A percentile compares a stretch with the other conserved stretches of the same genome.
Evolutionary conservation across 1,140 invertebrate genomes (phyloP).

Genomic region (Caenorhabditis briggsae): DNA sequence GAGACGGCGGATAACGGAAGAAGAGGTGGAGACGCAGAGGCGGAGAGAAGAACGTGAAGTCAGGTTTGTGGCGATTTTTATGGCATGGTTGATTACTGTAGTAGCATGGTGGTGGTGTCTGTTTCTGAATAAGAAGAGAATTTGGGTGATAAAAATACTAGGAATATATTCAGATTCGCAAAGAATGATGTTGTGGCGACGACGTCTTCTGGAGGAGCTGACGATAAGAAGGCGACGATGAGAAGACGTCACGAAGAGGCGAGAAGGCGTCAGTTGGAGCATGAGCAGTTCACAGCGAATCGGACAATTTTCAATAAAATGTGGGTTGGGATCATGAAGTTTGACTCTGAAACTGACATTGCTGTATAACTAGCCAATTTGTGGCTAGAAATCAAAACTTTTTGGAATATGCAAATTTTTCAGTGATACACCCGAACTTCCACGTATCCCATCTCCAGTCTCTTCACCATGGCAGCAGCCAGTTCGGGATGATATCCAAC

Average conservation of each 20-base stretch:
- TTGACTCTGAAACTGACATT: background rate
- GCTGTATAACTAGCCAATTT: too few species aligned
- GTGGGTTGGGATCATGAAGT: background rate
- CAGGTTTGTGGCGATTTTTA: constrained; percentile 10
- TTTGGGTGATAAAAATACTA: background rate
- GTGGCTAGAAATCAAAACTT: too few species aligned
- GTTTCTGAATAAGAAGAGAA: background rate
- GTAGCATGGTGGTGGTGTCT: constrained; percentile 50
- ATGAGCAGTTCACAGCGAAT: constrained; percentile 25
- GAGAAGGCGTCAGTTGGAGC: constrained; percentile 57
- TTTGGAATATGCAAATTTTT: too few species aligned
- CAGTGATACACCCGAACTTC: background rate
- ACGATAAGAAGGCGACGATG: constrained; percentile 72
- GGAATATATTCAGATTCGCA: background rate
- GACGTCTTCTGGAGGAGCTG: background rate
- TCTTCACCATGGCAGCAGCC: constrained; percentile 11
- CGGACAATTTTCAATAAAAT: constrained; percentile 22
- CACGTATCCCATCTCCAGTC: constrained; percentile 18
- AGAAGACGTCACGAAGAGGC: constrained; percentile 72
- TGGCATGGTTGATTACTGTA: constrained; percentile 2
- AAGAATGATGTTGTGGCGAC: background rate
- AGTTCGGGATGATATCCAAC: constrained; percentile 3
- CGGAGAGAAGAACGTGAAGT: constrained; percentile 34
- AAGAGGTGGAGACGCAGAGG: constrained; percentile 18
- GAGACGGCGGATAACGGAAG: background rate